Base-by-base conservation (phyloP, 2,888 invertebrate species). In the Laspeyria flexula region DNA sequence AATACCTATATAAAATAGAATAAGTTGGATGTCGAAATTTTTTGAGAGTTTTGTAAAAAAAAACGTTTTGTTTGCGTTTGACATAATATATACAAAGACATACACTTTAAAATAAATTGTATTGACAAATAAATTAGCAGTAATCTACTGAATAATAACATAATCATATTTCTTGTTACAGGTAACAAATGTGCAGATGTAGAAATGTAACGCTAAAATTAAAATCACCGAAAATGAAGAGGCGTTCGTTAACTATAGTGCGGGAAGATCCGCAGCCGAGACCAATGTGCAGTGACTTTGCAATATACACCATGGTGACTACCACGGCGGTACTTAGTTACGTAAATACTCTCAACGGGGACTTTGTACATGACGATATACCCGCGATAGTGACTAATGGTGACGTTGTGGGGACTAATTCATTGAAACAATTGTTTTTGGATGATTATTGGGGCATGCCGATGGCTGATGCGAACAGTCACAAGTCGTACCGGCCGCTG, bases 381-480 rank as follows among this genome's bases (percentile, higher is more conserved):
- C 96, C 96, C 50, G 97, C 97, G 25, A 95, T 97, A 47, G 95
- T 95, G 73, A 94, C 95, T 52, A 97, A 97, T 83, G 95, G 94
- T 73, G 97, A 97, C 84, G 97, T 97, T 55, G 90, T 94, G 7
- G 96, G 95, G 0, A 86, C 93, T 23, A 95, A 94, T 49, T 91
- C 95, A 3, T 73, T 96, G 73, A 88, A 88, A 65, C 94, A 95
- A 69, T 86, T 96, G 64, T 94, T 96, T 72, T 83, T 94, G 77
- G 95, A 97, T 74, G 97, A 97, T 83, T 97, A 97, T 83, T 97
- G 97, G 97, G 97, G 97, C 0, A 96, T 95, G 55, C 95, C 96
- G 25, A 96, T 97, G 96, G 93, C 94, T 37, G 96, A 96, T 79
- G 91, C 94, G 38, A 94, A 94, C 77, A 97, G 97, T 69, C 97